Evolutionary conservation across 1,140 invertebrate species (phyloP).

Genomic region (Eufriesea mexicana): DNA sequence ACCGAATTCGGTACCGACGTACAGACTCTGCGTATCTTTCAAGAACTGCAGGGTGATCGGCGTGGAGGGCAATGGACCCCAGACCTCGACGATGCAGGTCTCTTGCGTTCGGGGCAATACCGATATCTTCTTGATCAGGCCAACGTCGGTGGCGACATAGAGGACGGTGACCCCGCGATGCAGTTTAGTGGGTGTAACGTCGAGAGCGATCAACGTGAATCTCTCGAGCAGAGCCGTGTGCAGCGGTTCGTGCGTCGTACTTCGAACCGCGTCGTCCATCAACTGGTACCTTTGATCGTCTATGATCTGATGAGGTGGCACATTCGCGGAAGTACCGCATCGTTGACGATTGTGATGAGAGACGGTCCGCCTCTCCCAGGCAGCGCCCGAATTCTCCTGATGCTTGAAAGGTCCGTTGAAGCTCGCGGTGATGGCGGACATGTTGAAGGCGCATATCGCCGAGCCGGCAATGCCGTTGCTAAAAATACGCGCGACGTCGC

Average conservation of each 20-base stretch:
- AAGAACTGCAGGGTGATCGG: slow-evolving; percentile 90
- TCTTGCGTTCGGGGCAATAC: slow-evolving; percentile 86
- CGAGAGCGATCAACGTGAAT: slow-evolving; percentile 91
- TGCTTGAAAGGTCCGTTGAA: slow-evolving; percentile 95
- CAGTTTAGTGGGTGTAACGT: slow-evolving; percentile 87
- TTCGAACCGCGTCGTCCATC: slow-evolving; percentile 93
- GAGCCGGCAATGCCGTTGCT: slow-evolving; percentile 96
- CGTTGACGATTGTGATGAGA: slow-evolving; percentile 80
- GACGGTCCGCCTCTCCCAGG: slow-evolving; percentile 87
- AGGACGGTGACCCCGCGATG: slow-evolving; percentile 87
- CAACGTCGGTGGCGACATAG: slow-evolving; percentile 90
- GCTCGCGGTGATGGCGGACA: slow-evolving; percentile 90
- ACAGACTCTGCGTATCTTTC: slow-evolving; percentile 90
- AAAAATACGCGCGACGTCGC: slow-evolving; percentile 53
- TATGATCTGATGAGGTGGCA: slow-evolving; percentile 79
- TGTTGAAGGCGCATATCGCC: slow-evolving; percentile 95
- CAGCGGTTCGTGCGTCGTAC: slow-evolving; percentile 87
- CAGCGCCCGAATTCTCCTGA: slow-evolving; percentile 88
- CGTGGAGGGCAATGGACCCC: slow-evolving; percentile 87
- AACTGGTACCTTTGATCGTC: slow-evolving; percentile 92
- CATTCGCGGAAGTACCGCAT: slow-evolving; percentile 74
- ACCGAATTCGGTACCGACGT: slow-evolving; percentile 89
- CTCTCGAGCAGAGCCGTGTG: slow-evolving; percentile 87
- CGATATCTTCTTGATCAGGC: slow-evolving; percentile 91
- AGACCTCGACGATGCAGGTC: slow-evolving; percentile 93